Evolutionary conservation across 2,113 vertebrate species (phyloP).

Genomic region (Lophotis ruficrista): DNA sequence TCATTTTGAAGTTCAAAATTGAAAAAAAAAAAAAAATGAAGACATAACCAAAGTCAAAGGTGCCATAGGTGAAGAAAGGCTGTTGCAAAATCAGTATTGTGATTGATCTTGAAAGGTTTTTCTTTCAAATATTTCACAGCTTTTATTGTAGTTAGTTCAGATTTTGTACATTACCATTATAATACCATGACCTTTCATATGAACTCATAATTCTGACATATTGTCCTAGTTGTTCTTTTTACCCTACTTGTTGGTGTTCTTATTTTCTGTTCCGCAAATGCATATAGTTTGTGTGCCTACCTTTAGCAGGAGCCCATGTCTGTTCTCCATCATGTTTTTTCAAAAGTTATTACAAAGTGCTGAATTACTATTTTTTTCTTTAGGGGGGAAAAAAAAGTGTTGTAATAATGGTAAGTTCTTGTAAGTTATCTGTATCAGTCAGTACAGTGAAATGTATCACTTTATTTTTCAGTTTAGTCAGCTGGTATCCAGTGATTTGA

Average conservation of each 20-base stretch:
- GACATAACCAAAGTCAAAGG: neutral
- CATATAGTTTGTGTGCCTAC: neutral
- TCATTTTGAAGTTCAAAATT: neutral
- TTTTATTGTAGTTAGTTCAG: neutral
- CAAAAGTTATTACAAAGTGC: neutral
- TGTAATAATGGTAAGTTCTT: neutral
- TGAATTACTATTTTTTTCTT: neutral
- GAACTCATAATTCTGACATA: neutral
- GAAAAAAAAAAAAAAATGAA: neutral
- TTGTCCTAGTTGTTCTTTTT: neutral
- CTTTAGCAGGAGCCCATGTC: neutral
- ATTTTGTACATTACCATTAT: neutral
- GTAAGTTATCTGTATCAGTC: neutral
- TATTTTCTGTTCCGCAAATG: neutral
- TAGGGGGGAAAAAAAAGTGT: neutral
- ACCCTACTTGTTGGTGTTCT: neutral
- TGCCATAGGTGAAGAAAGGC: neutral
- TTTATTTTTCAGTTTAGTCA: slow-evolving; percentile 85
- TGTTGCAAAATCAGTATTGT: neutral
- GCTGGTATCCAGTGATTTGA: slow-evolving; percentile 87
- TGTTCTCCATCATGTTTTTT: neutral
- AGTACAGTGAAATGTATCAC: neutral
- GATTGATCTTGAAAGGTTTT: neutral
- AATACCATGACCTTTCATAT: neutral
- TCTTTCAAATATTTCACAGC: neutral